These are phyloP conservation scores for Zaprionus taronus DNA, from an alignment of 1,140 invertebrate species.

Conservation along the genomic window DNA sequence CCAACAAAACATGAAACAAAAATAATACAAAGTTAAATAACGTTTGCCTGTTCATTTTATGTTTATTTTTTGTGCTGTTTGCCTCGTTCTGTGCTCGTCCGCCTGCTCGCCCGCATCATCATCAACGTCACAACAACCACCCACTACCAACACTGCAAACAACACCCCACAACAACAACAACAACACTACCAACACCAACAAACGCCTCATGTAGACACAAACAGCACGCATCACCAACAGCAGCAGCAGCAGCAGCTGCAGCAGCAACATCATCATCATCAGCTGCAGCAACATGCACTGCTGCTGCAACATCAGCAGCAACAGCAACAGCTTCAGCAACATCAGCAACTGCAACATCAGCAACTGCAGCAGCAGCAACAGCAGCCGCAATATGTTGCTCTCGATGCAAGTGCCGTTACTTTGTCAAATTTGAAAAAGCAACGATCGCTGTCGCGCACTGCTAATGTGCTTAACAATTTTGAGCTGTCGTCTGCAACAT, in stretches of 20 bases:
- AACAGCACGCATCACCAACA: slow-evolving; percentile 73
- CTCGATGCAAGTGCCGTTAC: slow-evolving; percentile 85
- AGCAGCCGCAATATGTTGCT: slow-evolving; percentile 70
- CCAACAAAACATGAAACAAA: slow-evolving; percentile 1
- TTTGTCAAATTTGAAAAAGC: slow-evolving; percentile 95
- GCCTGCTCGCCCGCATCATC: slow-evolving; percentile 58
- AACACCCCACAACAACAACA: slow-evolving; percentile 4
- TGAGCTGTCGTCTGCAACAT: slow-evolving; percentile 63
- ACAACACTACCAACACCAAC: slow-evolving; percentile 14
- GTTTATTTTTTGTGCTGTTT: slow-evolving; percentile 57
- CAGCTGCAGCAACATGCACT: slow-evolving; percentile 65
- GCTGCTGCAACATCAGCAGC: slow-evolving; percentile 62
- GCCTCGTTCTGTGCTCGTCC: slow-evolving; percentile 63
- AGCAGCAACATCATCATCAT: slow-evolving; percentile 44
- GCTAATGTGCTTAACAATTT: slow-evolving; percentile 85
- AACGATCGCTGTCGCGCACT: slow-evolving; percentile 91
- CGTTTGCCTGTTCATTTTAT: slow-evolving; percentile 73
- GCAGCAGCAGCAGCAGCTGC: slow-evolving; percentile 46
- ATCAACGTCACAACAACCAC: slow-evolving; percentile 43
- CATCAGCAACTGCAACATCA: slow-evolving; percentile 85
- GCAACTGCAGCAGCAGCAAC: slow-evolving; percentile 68
- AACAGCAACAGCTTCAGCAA: slow-evolving; percentile 67
- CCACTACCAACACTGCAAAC: slow-evolving; percentile 25
- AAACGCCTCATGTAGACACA: slow-evolving; percentile 66
- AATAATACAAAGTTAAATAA: slow-evolving; percentile 60